Base-by-base conservation (phyloP, 2,888 invertebrate genomes). In the Macaria notata region DNA sequence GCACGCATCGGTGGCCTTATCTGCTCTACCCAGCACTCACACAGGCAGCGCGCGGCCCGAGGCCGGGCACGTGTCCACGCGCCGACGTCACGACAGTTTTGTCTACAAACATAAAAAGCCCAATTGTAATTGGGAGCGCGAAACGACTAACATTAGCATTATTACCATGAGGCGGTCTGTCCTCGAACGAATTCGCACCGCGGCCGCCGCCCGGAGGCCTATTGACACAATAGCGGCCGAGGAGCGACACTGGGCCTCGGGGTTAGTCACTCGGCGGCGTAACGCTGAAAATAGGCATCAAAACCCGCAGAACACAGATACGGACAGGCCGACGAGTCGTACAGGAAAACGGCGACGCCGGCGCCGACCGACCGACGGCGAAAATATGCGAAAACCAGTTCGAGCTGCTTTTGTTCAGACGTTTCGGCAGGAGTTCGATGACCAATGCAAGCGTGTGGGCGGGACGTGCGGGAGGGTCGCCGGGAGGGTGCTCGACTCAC, bases 381-480 rank as follows among this genome's bases (percentile, higher is more conserved):
- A 87, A 87, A 84, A 80, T 78, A 75, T 81, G 77, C 81, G 69
- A 80, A 81, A 90, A 90, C 90, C 89, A 88, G 89, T 89, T 90
- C 83, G 72, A 80, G 76, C 83, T 80, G 87, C 86, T 86, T 85
- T 85, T 79, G 83, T 86, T 80, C 81, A 78, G 80, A 80, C 79
- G 75, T 83, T 86, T 86, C 76, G 84, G 80, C 73, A 77, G 75
- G 78, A 84, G 88, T 88, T 88, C 88, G 88, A 86, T 85, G 88
- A 88, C 89, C 87, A 86, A 84, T 82, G 84, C 84, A 81, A 82
- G 82, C 78, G 77, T 75, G 75, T 69, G 74, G 74, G 76, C 73
- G 72, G 68, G 71, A 72, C 72, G 78, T 81, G 86, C 81, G 78
- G 72, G 76, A 78, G 75, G 79, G 76, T 69, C 57, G 61, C 58